Base-by-base conservation (phyloP, 2,113 vertebrate species). In the Tyrannus savana region DNA sequence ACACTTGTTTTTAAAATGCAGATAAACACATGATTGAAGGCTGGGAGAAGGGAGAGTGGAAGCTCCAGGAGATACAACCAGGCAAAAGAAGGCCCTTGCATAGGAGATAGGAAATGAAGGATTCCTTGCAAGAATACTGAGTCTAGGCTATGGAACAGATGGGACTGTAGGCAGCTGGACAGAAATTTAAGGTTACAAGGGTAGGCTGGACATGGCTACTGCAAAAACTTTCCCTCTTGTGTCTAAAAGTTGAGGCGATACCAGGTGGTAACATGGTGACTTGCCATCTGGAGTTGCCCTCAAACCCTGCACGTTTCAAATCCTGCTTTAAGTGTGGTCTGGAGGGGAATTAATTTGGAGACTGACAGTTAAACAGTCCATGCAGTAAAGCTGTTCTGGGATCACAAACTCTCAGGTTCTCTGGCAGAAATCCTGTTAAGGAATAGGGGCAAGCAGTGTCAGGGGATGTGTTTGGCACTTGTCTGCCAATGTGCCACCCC, bases 231-330 rank as follows among this genome's bases (percentile, higher is more conserved):
- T 41, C 17, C 23, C 2, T 52, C 8, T 50, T 18, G 13, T 53
- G 22, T 16, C 50, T 71, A 25, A 64, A 69, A 41, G 18, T 33
- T 64, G 50, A 47, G 55, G 15, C 3, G 27, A 31, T 58, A 24
- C n/a, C 3, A 37, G 19, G 21, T 2, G 2, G 24, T 44, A 49
- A 27, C 7, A 1, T 14, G 21, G 30, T 30, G 10, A 25, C 18
- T 80, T 85, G 39, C 12, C 4, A 19, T 41, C 33, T 58, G 30
- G 56, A 62, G 19, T 3, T 52, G 10, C 15, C 21, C 12, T 52
- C 7, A 28, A 69, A 18, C 9, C 9, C 6, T 39, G 21, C 9
- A 41, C 19, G 10, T 9, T 89, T 41, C 7, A 53, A 58, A 59
- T 41, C n/a, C 30, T 47, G 9, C 12, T 35, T 63, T 47, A 52